A percentile compares a stretch with the other conserved stretches of the same genome.
Evolutionary conservation across 2,797 vertebrate genomes (phyloP).

Genomic region (Phrynocephalus forsythii): DNA sequence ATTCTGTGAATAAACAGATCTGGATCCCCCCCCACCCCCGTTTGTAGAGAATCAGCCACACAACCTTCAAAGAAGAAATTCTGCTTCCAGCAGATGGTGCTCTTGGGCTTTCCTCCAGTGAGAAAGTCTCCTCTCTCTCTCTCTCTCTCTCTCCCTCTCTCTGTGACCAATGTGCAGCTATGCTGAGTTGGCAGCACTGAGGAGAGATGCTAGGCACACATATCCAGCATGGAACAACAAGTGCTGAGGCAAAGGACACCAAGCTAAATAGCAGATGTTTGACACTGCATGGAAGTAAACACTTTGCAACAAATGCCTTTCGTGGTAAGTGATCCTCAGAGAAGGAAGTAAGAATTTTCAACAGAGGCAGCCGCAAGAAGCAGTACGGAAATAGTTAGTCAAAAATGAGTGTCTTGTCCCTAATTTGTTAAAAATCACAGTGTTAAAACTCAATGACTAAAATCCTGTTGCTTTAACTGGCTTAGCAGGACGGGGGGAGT

Average conservation of each 20-base stretch:
- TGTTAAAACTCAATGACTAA: too few relatives aligned
- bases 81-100: slow-evolving; percentile 63
- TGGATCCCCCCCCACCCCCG: neutral
- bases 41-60: neutral
- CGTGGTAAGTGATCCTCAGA: neutral
- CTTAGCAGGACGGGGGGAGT: too few relatives aligned
- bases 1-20: neutral
- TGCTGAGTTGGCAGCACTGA: neutral
- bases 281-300: neutral
- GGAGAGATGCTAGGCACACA: neutral
- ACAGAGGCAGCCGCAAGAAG: neutral
- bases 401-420: too few relatives aligned
- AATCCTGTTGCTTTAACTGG: too few relatives aligned
- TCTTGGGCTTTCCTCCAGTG: slow-evolving; percentile 31
- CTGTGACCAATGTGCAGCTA: slow-evolving; percentile 4
- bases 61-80: neutral
- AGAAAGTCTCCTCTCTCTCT: too few relatives aligned
- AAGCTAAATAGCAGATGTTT: neutral
- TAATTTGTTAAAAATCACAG: too few relatives aligned
- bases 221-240: neutral
- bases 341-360: neutral
- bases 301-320: neutral
- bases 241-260: neutral
- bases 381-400: too few relatives aligned
- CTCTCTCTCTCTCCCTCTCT: too few relatives aligned